Percentiles rank a stretch among this genome's conserved stretches.
These are phyloP conservation scores for Pituophis catenifer DNA, from an alignment of 2,113 vertebrate genomes.

Conservation along the genomic window DNA sequence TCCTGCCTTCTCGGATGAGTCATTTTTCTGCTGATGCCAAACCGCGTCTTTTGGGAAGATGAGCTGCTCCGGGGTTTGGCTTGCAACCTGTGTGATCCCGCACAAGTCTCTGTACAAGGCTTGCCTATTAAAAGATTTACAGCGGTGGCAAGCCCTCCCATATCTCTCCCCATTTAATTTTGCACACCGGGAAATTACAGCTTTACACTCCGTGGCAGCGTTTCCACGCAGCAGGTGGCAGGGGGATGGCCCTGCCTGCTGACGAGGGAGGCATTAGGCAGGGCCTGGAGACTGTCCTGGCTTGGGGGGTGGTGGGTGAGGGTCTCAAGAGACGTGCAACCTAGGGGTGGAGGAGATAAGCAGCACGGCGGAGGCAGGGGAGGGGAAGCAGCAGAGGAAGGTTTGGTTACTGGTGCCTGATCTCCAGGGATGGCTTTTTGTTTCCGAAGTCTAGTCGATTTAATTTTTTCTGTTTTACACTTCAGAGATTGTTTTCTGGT, in stretches of 20 bases:
- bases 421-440: background rate
- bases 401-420: background rate
- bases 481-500: background rate
- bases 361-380: background rate
- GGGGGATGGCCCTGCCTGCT: background rate
- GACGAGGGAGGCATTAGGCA: background rate
- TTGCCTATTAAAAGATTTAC: background rate
- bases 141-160: accelerated
- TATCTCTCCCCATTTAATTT: background rate
- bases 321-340: background rate
- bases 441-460: slow-evolving; percentile 2
- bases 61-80: background rate
- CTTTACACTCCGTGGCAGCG: background rate
- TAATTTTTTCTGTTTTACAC: background rate
- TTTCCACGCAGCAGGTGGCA: background rate
- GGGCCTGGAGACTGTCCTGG: slow-evolving; percentile 33
- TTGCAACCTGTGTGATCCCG: background rate
- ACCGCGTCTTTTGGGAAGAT: background rate
- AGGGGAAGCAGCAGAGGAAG: background rate
- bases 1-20: background rate
- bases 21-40: accelerated
- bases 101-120: background rate
- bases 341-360: background rate
- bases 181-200: background rate
- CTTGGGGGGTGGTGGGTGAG: too few relatives aligned